Base-by-base conservation (phyloP, 2,888 invertebrate species). In the Busseola fusca region DNA sequence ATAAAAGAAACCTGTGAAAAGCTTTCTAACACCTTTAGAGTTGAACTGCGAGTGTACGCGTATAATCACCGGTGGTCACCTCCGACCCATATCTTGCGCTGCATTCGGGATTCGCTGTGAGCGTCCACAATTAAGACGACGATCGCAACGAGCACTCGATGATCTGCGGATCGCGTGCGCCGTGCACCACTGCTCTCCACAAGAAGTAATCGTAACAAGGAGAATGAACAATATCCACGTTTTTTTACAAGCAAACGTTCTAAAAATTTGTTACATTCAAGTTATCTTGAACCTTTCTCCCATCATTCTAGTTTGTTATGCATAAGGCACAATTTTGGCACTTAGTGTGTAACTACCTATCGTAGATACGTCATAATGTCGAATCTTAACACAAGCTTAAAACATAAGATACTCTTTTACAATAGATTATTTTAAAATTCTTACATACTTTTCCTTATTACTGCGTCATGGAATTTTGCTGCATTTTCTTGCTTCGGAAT, bases 111-210 rank as follows among this genome's bases (percentile, higher is more conserved):
- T n/a, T 30, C 9, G 18, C 18, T 27, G 21, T 37, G n/a, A 1
- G 14, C 34, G 66, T 10, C 5, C 25, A 45, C 34, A 0, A 66
- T 48, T 37, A 56, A n/a, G n/a, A n/a, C n/a, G 34, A 45, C 12
- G 37, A 45, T n/a, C 16, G 7, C 25, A 12, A 12, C 40, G 16
- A n/a, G 25, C 37, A 21, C 34, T 59, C 58, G 16, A 16, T 58
- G 52, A 71, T 71, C 42, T 42, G n/a, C 3, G 16, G 21, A n/a
- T 71, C 59, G 52, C 59, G 72, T 72, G 59, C 18, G 10, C n/a
- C n/a, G 1, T 12, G 52, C 34, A 21, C 9, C 67, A 21, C 34
- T 48, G 34, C 30, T 57, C 30, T 48, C 16, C 3, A 34, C 72
- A n/a, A n/a, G n/a, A 21, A 42, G 42, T 59, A 16, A 12, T 27